Evolutionary conservation across 2,113 vertebrate species (phyloP), one percentile per base, ranked within the genome.

Genomic region (Ciconia stormi): DNA sequence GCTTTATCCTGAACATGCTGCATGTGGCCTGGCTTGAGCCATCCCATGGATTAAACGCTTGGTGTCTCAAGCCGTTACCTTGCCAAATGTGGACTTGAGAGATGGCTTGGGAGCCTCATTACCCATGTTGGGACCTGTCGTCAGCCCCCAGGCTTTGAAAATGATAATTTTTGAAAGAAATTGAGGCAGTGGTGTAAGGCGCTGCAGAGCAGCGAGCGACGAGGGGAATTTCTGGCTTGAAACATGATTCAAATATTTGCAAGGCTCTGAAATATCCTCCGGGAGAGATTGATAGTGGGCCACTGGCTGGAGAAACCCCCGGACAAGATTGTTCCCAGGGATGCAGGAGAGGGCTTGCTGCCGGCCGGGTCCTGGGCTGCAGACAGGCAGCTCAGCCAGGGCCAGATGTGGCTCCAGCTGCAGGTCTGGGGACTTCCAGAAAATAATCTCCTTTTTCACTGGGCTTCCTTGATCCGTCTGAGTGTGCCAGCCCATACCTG

Each of bases 121-220:
- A 32, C 32, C 16, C 56, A 9, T 3, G n/a, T 16, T 3, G 1
- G 58, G 49, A 55, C 10, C 62, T 55, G 50, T 3, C 30, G 0
- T 5, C 21, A 55, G 1, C 27, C 13, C 18, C 11, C 32, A 36
- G 34, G 55, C 40, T 70, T 14, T 61, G 55, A 18, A 13, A 69
- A 50, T 13, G 1, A 18, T 23, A 2, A 5, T 85, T 84, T 69
- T 56, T 27, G 1, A 7, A 25, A 63, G 32, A 56, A 65, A 11
- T 13, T 20, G 55, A 56, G 78, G 14, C 18, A 5, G 15, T 0
- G 16, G 55, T 14, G 9, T 40, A 7, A 46, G 53, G 22, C 1
- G 7, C 19, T 21, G 78, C 26, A 5, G 25, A 53, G 8, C 53
- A 26, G 23, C 1, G 1, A 62, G 58, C 0, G 0, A 2, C 0